Conservation (phyloP, 2,113 vertebrate genomes). For the Petromus typicus region DNA sequence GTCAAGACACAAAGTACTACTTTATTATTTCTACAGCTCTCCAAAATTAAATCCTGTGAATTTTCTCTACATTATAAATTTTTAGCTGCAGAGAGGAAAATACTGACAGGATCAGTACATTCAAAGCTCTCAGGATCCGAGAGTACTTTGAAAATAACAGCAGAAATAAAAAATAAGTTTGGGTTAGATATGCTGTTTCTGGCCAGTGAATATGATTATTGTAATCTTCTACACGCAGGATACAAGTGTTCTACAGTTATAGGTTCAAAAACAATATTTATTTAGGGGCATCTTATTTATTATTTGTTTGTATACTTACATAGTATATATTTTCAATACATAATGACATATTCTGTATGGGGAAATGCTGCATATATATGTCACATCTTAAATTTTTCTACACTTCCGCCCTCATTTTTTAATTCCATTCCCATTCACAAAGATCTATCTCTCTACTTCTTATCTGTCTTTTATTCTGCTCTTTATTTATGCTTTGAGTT, state of each 20-base stretch:
- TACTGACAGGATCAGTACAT: not conserved
- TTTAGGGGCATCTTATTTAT: not conserved
- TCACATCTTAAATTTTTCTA: not conserved
- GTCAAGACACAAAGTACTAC: not conserved
- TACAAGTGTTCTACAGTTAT: not conserved
- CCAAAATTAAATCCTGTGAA: not conserved
- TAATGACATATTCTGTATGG: not conserved
- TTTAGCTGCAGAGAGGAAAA: not conserved
- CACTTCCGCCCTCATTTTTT: not conserved
- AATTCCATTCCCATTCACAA: not conserved
- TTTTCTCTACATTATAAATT: not conserved
- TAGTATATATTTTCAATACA: not conserved
- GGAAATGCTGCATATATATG: not conserved
- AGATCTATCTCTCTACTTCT: not conserved
- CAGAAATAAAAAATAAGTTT: not conserved
- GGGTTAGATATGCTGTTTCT: not conserved
- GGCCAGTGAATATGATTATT: not conserved
- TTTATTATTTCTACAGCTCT: conserved; percentile 11
- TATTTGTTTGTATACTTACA: not conserved
- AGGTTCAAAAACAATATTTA: conserved; percentile 23
- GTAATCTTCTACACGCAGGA: not conserved
- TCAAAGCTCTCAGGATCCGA: not conserved
- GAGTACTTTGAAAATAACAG: not conserved
- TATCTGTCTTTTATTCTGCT: not conserved
- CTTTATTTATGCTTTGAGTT: not conserved